Base-by-base conservation (phyloP, 2,113 vertebrate species). In the Malurus cyaneus region DNA sequence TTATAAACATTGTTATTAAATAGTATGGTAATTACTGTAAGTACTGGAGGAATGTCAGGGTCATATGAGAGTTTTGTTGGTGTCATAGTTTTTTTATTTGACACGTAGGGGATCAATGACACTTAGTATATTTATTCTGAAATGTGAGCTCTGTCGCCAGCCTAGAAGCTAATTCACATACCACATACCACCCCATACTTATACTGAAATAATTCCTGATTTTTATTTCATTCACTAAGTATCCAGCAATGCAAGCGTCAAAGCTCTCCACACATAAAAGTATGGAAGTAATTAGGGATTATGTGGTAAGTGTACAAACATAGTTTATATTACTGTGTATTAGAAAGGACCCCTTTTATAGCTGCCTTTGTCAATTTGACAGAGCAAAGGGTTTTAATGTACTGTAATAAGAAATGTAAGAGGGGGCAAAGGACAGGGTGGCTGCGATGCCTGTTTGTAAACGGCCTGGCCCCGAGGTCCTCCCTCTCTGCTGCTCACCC, bases 1-100 rank as follows among this genome's bases (percentile, higher is more conserved):
- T 97, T 89, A 97, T 98, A 98, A 98, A 98, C 96, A 98, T 98
- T 98, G 97, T 98, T 98, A 98, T 98, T 98, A 98, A 98, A 98
- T 96, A 97, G 96, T 96, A 97, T 97, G 96, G 97, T 97, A 98
- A 98, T 98, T 98, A 97, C 97, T 97, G 97, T 98, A 98, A 98
- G 98, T 98, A 98, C 96, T 87, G 93, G 97, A 97, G 96, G 97
- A 97, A 97, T 96, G 97, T 97, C 97, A 96, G 97, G 98, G 98
- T 98, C 97, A 94, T 64, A 96, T 61, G 92, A 86, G 97, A 97
- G 96, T 97, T 98, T 97, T 95, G 96, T 97, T 94, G 96, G 97
- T 98, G 97, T 97, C 98, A 95, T 62, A 86, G 95, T 96, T 98
- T 98, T 96, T 97, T 91, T 85, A 96, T 97, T 89, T 96, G 96